phyloP scores from a whole-genome alignment of 1,140 invertebrate species.

The Apis laboriosa region DNA sequence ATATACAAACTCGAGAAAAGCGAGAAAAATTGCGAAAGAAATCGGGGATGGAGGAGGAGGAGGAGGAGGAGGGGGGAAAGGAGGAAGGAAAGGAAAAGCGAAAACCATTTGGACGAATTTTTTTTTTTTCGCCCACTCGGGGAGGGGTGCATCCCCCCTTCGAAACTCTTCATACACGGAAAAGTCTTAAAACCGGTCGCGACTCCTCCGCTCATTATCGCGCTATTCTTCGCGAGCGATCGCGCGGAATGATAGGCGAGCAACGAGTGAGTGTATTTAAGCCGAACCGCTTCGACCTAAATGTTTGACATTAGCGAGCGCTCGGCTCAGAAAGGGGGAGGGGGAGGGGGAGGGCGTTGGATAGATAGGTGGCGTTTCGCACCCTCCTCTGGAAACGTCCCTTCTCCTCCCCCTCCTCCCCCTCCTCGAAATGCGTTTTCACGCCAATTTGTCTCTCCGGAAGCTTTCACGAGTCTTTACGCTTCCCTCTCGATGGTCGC shows the following conservation, averaged over 20 bases:
- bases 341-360: neutral
- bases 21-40: too few species aligned
- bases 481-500: slow-evolving; percentile 66
- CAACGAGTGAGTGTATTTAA: slow-evolving; percentile 77
- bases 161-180: too few species aligned
- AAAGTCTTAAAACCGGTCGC: too few species aligned
- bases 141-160: too few species aligned
- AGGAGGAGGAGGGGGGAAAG: too few species aligned
- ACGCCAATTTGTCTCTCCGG: slow-evolving; percentile 78
- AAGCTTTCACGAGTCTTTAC: slow-evolving; percentile 80
- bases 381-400: slow-evolving; percentile 44
- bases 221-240: slow-evolving; percentile 76
- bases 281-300: slow-evolving; percentile 74
- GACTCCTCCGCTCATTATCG: slow-evolving; percentile 70
- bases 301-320: slow-evolving; percentile 76
- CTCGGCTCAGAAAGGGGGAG: neutral
- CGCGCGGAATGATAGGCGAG: slow-evolving; percentile 75
- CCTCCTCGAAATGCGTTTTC: slow-evolving; percentile 78
- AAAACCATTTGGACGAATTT: too few species aligned
- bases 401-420: slow-evolving; percentile 63
- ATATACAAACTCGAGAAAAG: too few species aligned
- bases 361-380: slow-evolving; percentile 42
- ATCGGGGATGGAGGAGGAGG: too few species aligned
- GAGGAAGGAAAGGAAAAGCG: too few species aligned
- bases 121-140: too few species aligned